Evolutionary conservation across 1,140 invertebrate species (phyloP).

Genomic region (Sinella curviseta): DNA sequence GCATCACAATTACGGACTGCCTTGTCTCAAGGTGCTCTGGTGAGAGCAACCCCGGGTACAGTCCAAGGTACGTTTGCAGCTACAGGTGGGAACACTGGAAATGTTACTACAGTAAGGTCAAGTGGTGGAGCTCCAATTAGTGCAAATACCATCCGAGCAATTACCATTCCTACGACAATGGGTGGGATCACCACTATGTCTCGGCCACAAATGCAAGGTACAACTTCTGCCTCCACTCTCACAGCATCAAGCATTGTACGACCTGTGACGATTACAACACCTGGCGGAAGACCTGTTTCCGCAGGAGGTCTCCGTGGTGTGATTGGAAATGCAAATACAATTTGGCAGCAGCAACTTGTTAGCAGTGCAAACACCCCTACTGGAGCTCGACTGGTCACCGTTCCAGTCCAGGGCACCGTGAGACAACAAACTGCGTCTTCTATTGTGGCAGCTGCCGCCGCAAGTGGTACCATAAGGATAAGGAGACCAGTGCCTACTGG

Average conservation of each 20-base stretch:
- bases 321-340: background rate
- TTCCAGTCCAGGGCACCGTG: background rate
- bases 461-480: conserved; percentile 20
- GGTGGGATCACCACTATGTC: background rate
- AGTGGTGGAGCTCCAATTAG: background rate
- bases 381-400: conserved; percentile 27
- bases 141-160: background rate
- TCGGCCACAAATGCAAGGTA: background rate
- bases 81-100: background rate
- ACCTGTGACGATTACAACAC: conserved; percentile 34
- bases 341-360: conserved; percentile 20
- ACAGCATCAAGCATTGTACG: conserved; percentile 29
- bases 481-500: conserved; percentile 17
- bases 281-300: conserved; percentile 31
- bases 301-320: background rate
- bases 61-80: conserved; percentile 12
- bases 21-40: background rate
- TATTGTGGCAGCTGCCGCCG: conserved; percentile 29
- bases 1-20: conserved; percentile 35
- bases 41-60: conserved; percentile 28
- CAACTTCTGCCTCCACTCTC: background rate
- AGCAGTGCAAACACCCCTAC: background rate
- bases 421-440: conserved; percentile 32
- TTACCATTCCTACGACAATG: background rate
- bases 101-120: conserved; percentile 18